phyloP scores from a whole-genome alignment of 2,888 invertebrate species.

The Catocala nupta region DNA sequence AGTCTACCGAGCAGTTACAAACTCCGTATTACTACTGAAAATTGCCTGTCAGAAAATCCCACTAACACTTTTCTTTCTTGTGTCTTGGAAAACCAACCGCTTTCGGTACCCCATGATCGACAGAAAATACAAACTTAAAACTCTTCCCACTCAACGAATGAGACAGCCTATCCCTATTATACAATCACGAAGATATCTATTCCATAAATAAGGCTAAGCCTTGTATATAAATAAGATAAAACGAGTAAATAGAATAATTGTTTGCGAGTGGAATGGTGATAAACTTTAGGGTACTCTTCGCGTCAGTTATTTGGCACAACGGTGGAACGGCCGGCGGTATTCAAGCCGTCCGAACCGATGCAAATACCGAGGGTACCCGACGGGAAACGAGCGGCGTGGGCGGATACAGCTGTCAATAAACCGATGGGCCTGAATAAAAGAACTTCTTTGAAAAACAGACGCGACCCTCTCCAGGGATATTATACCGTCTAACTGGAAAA shows the following conservation, averaged over 20 bases:
- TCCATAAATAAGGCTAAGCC: too few relatives aligned
- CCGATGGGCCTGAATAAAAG: conserved; percentile 47
- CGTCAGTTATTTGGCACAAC: conserved; percentile 34
- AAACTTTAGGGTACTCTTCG: conserved; percentile 32
- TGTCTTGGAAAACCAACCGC: too few relatives aligned
- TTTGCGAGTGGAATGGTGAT: conserved; percentile 26
- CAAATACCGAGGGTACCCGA: conserved; percentile 42
- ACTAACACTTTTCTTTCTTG: too few relatives aligned
- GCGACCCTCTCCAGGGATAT: conserved; percentile 41
- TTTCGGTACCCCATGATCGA: too few relatives aligned
- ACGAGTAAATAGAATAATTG: conserved; percentile 15
- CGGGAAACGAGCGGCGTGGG: conserved; percentile 49
- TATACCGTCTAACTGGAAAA: conserved; percentile 36
- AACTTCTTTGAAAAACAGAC: conserved; percentile 52
- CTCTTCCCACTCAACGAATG: too few relatives aligned
- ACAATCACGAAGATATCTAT: too few relatives aligned
- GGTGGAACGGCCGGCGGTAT: conserved; percentile 27
- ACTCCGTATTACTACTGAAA: too few relatives aligned
- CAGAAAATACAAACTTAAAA: too few relatives aligned
- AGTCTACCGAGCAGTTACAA: too few relatives aligned
- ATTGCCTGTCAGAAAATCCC: too few relatives aligned
- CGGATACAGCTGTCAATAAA: conserved; percentile 62
- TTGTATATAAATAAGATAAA: too few relatives aligned
- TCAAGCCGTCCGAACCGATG: conserved; percentile 31
- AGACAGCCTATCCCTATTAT: too few relatives aligned